Conservation (phyloP, 2,113 vertebrate species). For the Galemys pyrenaicus region DNA sequence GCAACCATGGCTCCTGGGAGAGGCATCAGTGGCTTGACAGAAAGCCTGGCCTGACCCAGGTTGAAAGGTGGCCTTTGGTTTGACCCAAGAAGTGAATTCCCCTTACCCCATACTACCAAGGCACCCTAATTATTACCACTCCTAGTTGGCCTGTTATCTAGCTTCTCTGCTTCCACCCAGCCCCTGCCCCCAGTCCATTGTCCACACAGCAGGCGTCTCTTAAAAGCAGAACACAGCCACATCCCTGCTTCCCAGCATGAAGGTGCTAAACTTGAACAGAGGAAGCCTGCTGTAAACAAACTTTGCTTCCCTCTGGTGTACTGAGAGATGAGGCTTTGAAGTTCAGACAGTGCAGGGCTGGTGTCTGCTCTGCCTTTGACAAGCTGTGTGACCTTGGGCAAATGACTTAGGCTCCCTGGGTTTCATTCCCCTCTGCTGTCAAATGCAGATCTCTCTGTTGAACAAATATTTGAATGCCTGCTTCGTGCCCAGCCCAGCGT, state of each 20-base stretch:
- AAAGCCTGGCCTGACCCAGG: background rate
- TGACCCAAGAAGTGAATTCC: background rate
- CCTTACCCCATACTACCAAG: background rate
- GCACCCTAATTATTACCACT: background rate
- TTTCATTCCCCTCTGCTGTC: background rate
- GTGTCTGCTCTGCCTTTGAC: background rate
- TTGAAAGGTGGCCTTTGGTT: background rate
- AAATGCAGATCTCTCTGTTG: background rate
- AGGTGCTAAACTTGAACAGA: background rate
- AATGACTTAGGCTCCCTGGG: background rate
- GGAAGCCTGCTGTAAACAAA: slow-evolving; percentile 31
- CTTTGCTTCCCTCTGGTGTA: background rate
- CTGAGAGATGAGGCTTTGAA: slow-evolving; percentile 36
- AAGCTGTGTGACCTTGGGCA: slow-evolving; percentile 9
- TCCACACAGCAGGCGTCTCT: background rate
- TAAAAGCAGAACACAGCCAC: background rate
- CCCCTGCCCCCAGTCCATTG: background rate
- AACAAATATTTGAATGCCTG: background rate
- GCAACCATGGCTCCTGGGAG: background rate
- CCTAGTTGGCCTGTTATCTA: background rate
- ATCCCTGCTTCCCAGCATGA: background rate
- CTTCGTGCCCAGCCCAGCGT: background rate
- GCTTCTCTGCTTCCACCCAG: background rate
- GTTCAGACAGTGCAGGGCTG: background rate
- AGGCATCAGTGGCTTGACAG: background rate